Conservation (phyloP, 2,888 invertebrate species). For the Chirona hameri region DNA sequence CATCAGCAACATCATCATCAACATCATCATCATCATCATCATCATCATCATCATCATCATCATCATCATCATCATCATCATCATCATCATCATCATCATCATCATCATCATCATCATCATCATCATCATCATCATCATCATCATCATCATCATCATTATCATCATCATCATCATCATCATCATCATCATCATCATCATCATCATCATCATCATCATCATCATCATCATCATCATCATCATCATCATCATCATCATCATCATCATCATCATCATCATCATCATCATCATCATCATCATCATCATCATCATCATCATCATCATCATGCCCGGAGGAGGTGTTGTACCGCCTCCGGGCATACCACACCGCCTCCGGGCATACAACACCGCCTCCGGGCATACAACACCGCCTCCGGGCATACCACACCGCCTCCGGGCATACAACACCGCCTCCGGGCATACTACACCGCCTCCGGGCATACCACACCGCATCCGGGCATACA, state of each 20-base stretch:
- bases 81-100: conserved; percentile 22
- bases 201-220: conserved; percentile 22
- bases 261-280: conserved; percentile 1
- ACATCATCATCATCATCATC: no score
- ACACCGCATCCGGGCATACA: no score
- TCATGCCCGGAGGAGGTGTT: no score
- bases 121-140: conserved; percentile 22
- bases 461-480: no score
- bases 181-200: conserved; percentile 22
- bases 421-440: no score
- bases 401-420: no score
- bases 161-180: conserved; percentile 22
- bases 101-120: conserved; percentile 22
- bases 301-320: no score
- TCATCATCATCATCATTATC: conserved; percentile 22
- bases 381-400: no score
- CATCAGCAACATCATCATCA: no score
- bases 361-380: no score
- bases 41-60: conserved; percentile 22
- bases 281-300: conserved; percentile 22
- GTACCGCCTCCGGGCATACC: no score
- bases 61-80: conserved; percentile 22
- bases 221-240: conserved; percentile 22
- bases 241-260: conserved; percentile 22
- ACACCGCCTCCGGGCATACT: no score